A percentile compares a stretch with the other conserved stretches of the same genome.
These are phyloP conservation scores for Kryptolebias marmoratus DNA, from an alignment of 2,113 vertebrate species.

Conservation along the genomic window DNA sequence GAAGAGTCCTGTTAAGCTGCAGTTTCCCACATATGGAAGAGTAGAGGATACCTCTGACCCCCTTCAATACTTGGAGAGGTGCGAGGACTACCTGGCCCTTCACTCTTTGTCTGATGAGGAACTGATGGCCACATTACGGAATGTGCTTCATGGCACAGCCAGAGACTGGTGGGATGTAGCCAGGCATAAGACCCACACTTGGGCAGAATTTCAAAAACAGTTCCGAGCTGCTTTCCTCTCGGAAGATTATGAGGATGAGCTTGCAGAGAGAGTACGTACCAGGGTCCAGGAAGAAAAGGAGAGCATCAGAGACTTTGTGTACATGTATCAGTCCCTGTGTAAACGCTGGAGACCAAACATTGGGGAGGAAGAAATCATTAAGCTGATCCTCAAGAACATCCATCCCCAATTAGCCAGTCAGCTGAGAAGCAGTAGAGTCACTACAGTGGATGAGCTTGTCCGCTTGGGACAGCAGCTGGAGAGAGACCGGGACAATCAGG, in stretches of 20 bases:
- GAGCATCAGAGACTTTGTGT: slow-evolving; percentile 1
- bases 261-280: neutral
- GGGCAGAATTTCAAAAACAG: neutral
- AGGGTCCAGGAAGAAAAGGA: neutral
- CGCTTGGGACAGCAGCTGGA: slow-evolving; percentile 5
- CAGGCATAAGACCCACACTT: neutral
- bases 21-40: neutral
- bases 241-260: slow-evolving; percentile 2
- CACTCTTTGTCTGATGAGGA: neutral
- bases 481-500: neutral
- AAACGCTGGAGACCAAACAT: neutral
- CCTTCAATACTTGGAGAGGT: neutral
- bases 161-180: neutral
- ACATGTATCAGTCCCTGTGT: neutral
- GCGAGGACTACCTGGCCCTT: neutral
- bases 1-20: neutral
- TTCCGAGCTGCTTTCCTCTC: neutral
- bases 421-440: neutral
- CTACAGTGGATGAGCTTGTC: slow-evolving; percentile 8
- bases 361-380: slow-evolving; percentile 1
- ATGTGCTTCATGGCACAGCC: neutral
- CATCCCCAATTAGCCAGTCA: slow-evolving; percentile 27
- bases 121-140: neutral
- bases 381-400: slow-evolving; percentile 18
- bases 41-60: neutral